Percentiles rank a stretch among this genome's conserved stretches.
Conservation (phyloP, 2,113 vertebrate species). For the Sebastes fasciatus region DNA sequence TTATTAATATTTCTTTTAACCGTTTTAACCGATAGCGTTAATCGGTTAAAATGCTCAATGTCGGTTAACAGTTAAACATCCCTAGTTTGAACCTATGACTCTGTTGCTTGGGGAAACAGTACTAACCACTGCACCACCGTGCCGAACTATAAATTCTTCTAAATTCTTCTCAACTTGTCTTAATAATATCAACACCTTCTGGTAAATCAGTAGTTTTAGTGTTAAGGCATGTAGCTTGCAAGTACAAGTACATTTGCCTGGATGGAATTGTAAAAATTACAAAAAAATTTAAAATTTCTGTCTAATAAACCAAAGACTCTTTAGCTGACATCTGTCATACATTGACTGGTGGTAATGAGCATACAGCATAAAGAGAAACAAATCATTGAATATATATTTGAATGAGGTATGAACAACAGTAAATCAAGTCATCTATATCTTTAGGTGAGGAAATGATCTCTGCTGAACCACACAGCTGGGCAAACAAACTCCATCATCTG, state of each 20-base stretch:
- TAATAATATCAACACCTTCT: not conserved
- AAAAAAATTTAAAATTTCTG: not conserved
- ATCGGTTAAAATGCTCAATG: too few species aligned
- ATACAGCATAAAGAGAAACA: not conserved
- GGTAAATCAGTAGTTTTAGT: not conserved
- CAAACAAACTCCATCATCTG: slow-evolving; percentile 44
- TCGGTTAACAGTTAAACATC: too few species aligned
- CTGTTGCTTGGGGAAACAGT: too few species aligned
- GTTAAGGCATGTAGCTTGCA: not conserved
- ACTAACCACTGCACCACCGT: too few species aligned
- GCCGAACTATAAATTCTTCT: too few species aligned
- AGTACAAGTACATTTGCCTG: not conserved
- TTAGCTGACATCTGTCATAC: not conserved
- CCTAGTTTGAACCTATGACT: too few species aligned
- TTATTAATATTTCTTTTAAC: too few species aligned
- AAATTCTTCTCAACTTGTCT: not conserved
- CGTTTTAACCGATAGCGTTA: too few species aligned
- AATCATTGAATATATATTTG: not conserved
- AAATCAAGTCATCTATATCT: not conserved
- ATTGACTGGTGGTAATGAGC: too few species aligned
- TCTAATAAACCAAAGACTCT: not conserved
- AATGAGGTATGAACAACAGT: not conserved
- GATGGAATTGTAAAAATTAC: not conserved
- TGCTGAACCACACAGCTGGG: slow-evolving; percentile 26
- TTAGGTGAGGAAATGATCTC: not conserved